phyloP scores from a whole-genome alignment of 2,888 invertebrate species.

The Latrodectus hesperus region DNA sequence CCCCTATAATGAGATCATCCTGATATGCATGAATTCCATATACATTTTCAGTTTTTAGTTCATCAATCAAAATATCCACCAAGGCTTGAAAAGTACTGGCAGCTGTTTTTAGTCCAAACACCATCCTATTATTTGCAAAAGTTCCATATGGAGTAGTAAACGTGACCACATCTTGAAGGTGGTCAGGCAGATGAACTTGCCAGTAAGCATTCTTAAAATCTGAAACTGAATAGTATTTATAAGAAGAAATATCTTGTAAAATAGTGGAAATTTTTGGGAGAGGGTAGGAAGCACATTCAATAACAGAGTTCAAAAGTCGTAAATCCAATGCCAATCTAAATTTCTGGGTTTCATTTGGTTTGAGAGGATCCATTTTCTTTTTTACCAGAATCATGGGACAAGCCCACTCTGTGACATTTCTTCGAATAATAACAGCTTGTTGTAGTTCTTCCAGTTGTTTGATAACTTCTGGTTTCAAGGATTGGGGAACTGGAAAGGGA shows the following conservation, averaged over 20 bases:
- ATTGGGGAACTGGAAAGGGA: neutral
- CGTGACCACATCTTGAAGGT: constrained; percentile 7
- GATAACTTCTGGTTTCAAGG: neutral
- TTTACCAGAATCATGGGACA: constrained; percentile 11
- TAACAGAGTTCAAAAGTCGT: neutral
- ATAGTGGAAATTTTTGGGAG: neutral
- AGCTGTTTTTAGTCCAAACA: constrained; percentile 18
- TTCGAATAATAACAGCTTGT: constrained; percentile 13
- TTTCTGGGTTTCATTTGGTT: neutral
- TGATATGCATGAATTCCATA: neutral
- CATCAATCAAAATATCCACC: constrained; percentile 7
- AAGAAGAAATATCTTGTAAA: neutral
- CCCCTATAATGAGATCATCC: constrained; percentile 2
- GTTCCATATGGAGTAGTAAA: constrained; percentile 31
- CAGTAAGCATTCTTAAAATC: constrained; percentile 32
- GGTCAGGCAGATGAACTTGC: constrained; percentile 15
- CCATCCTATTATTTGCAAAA: constrained; percentile 16
- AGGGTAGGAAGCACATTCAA: neutral
- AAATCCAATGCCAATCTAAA: constrained; percentile 19
- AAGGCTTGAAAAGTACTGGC: constrained; percentile 16
- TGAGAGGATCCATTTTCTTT: constrained; percentile 2
- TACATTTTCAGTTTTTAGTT: neutral
- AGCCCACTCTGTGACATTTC: constrained; percentile 16
- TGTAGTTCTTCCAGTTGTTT: constrained; percentile 1
- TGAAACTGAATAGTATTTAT: neutral